phyloP scores from a whole-genome alignment of 2,888 invertebrate genomes.

The Prosopocoilus inquinatus region DNA sequence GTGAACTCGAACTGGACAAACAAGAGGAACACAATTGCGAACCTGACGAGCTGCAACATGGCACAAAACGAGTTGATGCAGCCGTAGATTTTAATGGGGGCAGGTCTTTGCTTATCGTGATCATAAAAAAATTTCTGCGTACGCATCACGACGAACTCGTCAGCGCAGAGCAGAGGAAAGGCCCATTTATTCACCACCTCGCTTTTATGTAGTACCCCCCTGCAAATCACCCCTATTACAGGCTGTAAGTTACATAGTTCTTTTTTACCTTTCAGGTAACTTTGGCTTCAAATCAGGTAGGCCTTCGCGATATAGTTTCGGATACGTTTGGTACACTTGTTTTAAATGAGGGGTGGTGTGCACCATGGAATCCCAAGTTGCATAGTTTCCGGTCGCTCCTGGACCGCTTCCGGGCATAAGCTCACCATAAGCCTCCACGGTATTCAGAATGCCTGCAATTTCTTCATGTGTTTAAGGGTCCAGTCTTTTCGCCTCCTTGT shows the following conservation, averaged over 20 bases:
- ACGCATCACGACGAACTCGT: conserved; percentile 75
- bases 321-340: conserved; percentile 65
- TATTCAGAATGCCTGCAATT: conserved; percentile 66
- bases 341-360: conserved; percentile 66
- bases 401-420: conserved; percentile 33
- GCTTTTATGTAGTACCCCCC: conserved; percentile 24
- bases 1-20: conserved; percentile 62
- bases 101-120: conserved; percentile 67
- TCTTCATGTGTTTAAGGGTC: too few relatives aligned
- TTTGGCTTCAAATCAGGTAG: conserved; percentile 65
- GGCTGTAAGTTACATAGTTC: neutral
- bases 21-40: conserved; percentile 61
- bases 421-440: conserved; percentile 68
- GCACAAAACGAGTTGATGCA: conserved; percentile 52
- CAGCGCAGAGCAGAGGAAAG: conserved; percentile 79
- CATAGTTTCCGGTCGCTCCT: conserved; percentile 65
- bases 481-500: too few relatives aligned
- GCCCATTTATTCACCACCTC: conserved; percentile 24
- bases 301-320: conserved; percentile 64
- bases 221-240: conserved; percentile 4
- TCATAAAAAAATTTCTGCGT: conserved; percentile 76
- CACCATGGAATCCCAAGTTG: conserved; percentile 87
- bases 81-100: conserved; percentile 72
- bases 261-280: conserved; percentile 44
- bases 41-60: conserved; percentile 54